A percentile compares a stretch with the other conserved stretches of the same genome.
Evolutionary conservation across 2,113 vertebrate species (phyloP).

Genomic region (Pseudorectes ferrugineus): DNA sequence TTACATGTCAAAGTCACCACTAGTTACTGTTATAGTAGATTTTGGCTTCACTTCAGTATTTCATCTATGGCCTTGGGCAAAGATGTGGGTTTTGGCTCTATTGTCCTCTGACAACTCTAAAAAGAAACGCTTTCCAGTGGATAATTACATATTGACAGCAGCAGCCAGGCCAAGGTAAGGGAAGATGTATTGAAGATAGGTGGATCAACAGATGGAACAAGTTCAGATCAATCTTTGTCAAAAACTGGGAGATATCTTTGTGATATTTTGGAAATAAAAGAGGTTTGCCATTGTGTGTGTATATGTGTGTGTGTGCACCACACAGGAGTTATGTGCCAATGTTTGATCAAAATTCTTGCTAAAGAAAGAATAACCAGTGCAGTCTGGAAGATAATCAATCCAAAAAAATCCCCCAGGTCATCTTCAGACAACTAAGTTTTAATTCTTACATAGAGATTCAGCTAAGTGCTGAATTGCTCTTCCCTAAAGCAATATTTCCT

Average conservation of each 20-base stretch:
- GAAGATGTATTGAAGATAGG: not conserved
- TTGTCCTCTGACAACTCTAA: not conserved
- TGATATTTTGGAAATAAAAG: not conserved
- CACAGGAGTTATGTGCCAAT: not conserved
- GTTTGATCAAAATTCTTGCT: not conserved
- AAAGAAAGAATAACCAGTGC: not conserved
- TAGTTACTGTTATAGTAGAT: not conserved
- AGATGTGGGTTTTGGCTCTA: not conserved
- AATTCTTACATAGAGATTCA: not conserved
- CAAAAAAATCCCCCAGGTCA: not conserved
- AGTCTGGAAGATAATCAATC: not conserved
- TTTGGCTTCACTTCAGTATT: not conserved
- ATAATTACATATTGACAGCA: not conserved
- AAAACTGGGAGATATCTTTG: not conserved
- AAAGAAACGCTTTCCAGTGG: not conserved
- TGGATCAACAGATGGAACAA: not conserved
- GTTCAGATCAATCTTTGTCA: not conserved
- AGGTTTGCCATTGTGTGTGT: not conserved
- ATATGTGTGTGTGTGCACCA: accelerated
- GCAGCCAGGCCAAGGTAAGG: not conserved
- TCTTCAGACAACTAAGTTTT: not conserved
- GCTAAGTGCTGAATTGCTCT: not conserved
- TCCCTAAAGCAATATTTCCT: not conserved
- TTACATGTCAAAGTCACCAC: not conserved
- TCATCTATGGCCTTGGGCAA: not conserved